Conservation (phyloP, 2,797 vertebrate genomes). For the Notamacropus eugenii region DNA sequence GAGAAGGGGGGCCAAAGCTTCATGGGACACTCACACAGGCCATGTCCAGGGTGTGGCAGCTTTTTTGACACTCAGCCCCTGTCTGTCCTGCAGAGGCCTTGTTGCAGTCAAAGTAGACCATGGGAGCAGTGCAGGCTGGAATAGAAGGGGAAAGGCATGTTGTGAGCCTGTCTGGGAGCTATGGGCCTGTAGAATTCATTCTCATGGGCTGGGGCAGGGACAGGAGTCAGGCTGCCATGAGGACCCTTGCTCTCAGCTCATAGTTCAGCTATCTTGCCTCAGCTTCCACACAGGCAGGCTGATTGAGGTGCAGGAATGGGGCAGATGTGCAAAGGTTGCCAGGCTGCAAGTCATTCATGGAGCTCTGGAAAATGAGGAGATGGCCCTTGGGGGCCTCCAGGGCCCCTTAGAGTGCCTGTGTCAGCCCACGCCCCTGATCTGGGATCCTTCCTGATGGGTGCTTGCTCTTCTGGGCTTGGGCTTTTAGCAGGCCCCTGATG, state of each 20-base stretch:
- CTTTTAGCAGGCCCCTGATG: background rate
- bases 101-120: slow-evolving; percentile 90
- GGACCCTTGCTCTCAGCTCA: background rate
- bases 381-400: background rate
- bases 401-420: background rate
- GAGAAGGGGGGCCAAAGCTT: background rate
- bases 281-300: background rate
- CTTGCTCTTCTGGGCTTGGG: background rate
- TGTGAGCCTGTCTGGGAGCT: slow-evolving; percentile 1
- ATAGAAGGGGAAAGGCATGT: slow-evolving; percentile 24
- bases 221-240: background rate
- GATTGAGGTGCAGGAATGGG: background rate
- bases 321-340: background rate
- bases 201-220: background rate
- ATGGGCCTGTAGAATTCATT: background rate
- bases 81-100: slow-evolving; percentile 76
- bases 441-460: too few species aligned
- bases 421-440: background rate
- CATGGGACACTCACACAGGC: slow-evolving; percentile 89
- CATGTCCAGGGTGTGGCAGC: slow-evolving; percentile 92
- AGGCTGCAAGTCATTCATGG: background rate
- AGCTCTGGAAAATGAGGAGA: background rate
- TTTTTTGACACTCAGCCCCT: slow-evolving; percentile 92
- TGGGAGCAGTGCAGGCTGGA: slow-evolving; percentile 86
- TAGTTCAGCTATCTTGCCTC: background rate